Base-by-base conservation (phyloP, 2,888 invertebrate species). In the Archips xylosteana region DNA sequence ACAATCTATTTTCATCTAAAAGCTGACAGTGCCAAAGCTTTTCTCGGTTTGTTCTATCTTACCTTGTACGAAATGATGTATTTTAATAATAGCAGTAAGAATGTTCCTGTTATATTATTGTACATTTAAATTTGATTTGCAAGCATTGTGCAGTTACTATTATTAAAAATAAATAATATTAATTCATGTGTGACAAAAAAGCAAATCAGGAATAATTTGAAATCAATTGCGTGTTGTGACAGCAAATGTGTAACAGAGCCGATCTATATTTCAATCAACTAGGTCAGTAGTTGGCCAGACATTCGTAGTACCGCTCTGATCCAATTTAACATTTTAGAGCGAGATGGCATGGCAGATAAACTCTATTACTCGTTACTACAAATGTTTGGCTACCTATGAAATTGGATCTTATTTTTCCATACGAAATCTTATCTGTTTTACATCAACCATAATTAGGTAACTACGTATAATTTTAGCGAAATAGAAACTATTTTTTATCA, bases 11-110 rank as follows among this genome's bases (percentile, higher is more conserved):
- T 59, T 23, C 59, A 49, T 32, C 59, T 42, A 60, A 70, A 70
- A 64, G 45, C 68, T 60, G 64, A 74, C 69, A 47, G 74, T 74
- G 74, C 74, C 74, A 74, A 74, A 74, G 65, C 36, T 51, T 69
- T 64, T 63, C 51, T 59, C 59, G 63, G 32, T 68, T 64, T 62
- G 72, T 62, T 59, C 69, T 10, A 51, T 54, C 32, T 32, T 32
- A 10, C 32, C 15, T 45, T 15, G n/a, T 49, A 63, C 39, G 49
- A 73, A 63, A 32, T 68, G 5, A 57, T n/a, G 36, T 71, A 51
- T 74, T 42, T 59, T n/a, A 64, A 69, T 49, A 45, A 47, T 74
- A 74, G 63, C 4, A 65, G 6, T 64, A 73, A 71, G 68, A 2
- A 34, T 59, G 68, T 69, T 73, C 63, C 63, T 68, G 49, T 68